Conservation (phyloP, 2,113 vertebrate genomes). For the Ctenodactylus gundi region DNA sequence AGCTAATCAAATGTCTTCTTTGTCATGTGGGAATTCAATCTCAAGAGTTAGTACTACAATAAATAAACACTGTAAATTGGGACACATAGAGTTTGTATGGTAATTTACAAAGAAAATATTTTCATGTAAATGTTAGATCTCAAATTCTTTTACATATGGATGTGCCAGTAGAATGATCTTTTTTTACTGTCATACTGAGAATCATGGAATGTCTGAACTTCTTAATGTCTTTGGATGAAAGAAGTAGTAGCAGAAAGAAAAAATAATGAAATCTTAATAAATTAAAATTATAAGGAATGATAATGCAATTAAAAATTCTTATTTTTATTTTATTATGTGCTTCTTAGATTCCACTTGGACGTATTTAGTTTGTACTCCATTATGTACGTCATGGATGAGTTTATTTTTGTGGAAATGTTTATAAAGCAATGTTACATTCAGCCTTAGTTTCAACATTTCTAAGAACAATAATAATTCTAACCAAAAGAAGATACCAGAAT, state of each 20-base stretch:
- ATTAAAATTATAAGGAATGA: no score
- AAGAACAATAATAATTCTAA: neutral
- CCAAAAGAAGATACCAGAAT: conserved; percentile 16
- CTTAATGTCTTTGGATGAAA: neutral
- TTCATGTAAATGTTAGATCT: neutral
- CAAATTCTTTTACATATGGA: neutral
- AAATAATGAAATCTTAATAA: neutral
- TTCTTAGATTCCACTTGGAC: neutral
- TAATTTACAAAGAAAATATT: neutral
- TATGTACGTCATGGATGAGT: neutral
- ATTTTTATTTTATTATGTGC: no score
- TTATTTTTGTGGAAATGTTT: conserved; percentile 2
- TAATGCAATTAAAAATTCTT: no score
- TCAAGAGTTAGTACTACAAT: neutral
- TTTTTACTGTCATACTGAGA: neutral
- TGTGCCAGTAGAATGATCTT: neutral
- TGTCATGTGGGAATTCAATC: neutral
- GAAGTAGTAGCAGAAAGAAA: neutral
- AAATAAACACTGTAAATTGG: neutral
- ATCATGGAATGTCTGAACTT: neutral
- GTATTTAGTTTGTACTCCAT: neutral
- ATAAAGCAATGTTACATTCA: neutral
- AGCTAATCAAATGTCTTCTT: neutral
- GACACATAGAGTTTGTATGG: neutral
- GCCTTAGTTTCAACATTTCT: neutral